Base-by-base conservation (phyloP, 2,113 vertebrate genomes). In the Myrmecobius fasciatus region DNA sequence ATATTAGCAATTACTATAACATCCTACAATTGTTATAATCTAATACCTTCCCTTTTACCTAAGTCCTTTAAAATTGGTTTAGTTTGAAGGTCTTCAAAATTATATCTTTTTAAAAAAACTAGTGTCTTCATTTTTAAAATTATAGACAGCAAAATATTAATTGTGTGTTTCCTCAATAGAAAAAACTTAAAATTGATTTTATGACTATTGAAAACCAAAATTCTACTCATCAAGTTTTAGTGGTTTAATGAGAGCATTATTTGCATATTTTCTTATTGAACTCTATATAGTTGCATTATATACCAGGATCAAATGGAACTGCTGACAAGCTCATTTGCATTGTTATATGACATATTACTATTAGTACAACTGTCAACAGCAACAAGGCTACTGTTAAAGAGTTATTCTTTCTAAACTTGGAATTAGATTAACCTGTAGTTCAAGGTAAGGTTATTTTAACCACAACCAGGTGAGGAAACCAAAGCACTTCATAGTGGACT, bases 391-490 rank as follows among this genome's bases (percentile, higher is more conserved):
- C n/a, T 89, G 90, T 89, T 88, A 60, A 89, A 3, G 8, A 1
- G 49, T 75, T 53, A 51, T 53, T 56, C 47, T 90, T 91, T 24
- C 11, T 91, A 88, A n/a, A 51, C 92, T 53, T 92, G 43, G 36
- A 89, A 89, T 43, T 93, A 31, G 36, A 93, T 47, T 53, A 95
- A 2, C 25, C 53, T 91, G 91, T 48, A 96, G 94, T 94, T 95
- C 52, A 95, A 95, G 93, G 91, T 56, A 43, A 97, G 96, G 94
- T 4, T 94, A 48, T 60, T 95, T 36, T 48, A 89, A 89, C 26
- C 52, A 91, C 22, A 90, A 26, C n/a, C 48, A 92, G 49, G 26
- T 92, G 7, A 96, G 94, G 83, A 95, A 94, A 28, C 51, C 94
- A 94, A 95, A 49, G 54, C 52, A 96, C 52, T 54, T 95, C 91